Evolutionary conservation across 1,140 invertebrate species (phyloP).

Genomic region (Maconellicoccus hirsutus): DNA sequence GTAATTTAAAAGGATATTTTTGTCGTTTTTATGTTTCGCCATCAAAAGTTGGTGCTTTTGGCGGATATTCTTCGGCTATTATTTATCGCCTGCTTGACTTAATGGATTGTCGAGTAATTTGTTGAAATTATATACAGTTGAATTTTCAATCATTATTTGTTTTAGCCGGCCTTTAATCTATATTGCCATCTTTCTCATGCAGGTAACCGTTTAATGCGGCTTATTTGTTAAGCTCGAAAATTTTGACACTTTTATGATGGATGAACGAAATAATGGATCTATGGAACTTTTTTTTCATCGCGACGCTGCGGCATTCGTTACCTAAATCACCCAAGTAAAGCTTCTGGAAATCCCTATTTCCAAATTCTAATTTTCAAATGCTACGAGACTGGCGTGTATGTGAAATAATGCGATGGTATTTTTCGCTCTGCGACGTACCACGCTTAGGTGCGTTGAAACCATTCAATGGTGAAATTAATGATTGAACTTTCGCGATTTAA

Average conservation of each 20-base stretch:
- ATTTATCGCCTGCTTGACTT: not conserved
- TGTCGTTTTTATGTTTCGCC: not conserved
- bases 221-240: not conserved
- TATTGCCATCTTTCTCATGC: not conserved
- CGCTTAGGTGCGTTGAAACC: no score
- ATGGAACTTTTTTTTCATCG: not conserved
- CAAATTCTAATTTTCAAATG: conserved; percentile 1
- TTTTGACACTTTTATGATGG: not conserved
- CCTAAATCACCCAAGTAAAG: not conserved
- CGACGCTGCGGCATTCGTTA: not conserved
- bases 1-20: conserved; percentile 5
- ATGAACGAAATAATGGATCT: not conserved
- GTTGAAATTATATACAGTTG: not conserved
- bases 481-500: no score
- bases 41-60: not conserved
- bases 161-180: not conserved
- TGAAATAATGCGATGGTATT: no score
- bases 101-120: not conserved
- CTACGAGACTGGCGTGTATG: no score
- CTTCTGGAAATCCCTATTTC: not conserved
- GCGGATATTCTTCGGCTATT: not conserved
- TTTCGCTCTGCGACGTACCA: no score
- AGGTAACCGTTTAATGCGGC: conserved; percentile 7
- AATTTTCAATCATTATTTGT: conserved; percentile 6
- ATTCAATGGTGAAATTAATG: no score